Evolutionary conservation across 2,888 invertebrate genomes (phyloP), one percentile per base, ranked within the genome.

Genomic region (Drosophila villosipedis): DNA sequence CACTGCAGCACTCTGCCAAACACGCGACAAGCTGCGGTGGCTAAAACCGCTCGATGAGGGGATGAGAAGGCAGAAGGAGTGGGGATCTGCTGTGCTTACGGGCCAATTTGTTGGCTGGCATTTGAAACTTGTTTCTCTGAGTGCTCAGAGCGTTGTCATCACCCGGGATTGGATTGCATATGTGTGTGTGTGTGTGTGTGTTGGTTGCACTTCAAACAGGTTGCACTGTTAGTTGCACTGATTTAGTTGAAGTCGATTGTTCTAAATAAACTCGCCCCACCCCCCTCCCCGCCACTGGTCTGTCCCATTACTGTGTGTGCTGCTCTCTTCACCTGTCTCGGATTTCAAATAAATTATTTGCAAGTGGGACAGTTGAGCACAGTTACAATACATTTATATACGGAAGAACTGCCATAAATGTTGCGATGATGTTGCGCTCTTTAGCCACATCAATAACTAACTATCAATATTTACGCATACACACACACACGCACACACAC

Each of bases 151-250:
- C 58, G 63, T 55, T 78, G 78, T 81, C 76, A 73, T 43, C 62
- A 33, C 49, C 28, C 33, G 63, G 53, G 16, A 28, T 52, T 60
- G 41, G 12, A 22, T 16, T 50, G 60, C 28, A 7, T 37, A 2
- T 37, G 37, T 37, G 58, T 37, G 52, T 52, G 33, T 54, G 25
- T 25, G 25, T 25, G 41, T 54, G 52, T 52, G 28, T 49, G 41
- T 54, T 49, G 33, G 49, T 10, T 58, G 78, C 81, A 78, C 73
- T 73, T 78, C 50, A 73, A 89, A 86, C 89, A 89, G 90, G 90
- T 87, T 87, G 88, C 91, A 89, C 85, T 89, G 87, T 87, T 91
- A 87, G 85, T 76, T 82, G 87, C 88, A 77, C 91, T 91, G 87
- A 87, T 89, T 91, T 84, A 78, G 78, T 78, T 85, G 75, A 14